A percentile compares a stretch with the other conserved stretches of the same genome.
Evolutionary conservation across 2,888 invertebrate genomes (phyloP).

Genomic region (Hipparchia sbordonii): DNA sequence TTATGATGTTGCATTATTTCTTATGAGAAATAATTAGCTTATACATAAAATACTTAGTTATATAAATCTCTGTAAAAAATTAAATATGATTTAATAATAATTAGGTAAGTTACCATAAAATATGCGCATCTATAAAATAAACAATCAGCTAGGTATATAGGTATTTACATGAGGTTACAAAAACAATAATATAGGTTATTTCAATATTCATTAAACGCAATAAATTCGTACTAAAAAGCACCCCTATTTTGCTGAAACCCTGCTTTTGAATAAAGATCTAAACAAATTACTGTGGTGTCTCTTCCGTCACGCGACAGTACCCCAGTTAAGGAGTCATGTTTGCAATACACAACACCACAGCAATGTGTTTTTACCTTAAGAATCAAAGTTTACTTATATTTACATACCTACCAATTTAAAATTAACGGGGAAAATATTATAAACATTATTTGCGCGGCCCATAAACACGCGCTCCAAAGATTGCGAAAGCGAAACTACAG

Average conservation of each 20-base stretch:
- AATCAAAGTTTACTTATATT: neutral
- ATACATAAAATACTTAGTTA: too few species aligned
- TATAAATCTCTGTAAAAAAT: too few species aligned
- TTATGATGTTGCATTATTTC: too few species aligned
- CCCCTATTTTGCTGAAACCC: constrained; percentile 9
- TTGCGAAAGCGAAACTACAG: too few species aligned
- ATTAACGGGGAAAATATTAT: neutral
- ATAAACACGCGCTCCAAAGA: too few species aligned
- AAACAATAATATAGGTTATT: neutral
- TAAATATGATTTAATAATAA: neutral
- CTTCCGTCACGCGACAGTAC: too few species aligned
- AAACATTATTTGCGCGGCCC: too few species aligned
- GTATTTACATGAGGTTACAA: constrained; percentile 16
- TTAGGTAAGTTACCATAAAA: neutral
- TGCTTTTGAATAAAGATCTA: neutral
- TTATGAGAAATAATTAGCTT: too few species aligned
- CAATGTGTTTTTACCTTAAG: neutral
- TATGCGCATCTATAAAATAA: neutral
- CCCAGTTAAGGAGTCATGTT: too few species aligned
- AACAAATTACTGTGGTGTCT: neutral
- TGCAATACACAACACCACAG: neutral
- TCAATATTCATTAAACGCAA: neutral
- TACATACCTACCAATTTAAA: neutral
- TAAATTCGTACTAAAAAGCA: constrained; percentile 26
- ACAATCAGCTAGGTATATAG: neutral